Conservation (phyloP, 2,888 invertebrate species). For the Creontiades dilutus region DNA sequence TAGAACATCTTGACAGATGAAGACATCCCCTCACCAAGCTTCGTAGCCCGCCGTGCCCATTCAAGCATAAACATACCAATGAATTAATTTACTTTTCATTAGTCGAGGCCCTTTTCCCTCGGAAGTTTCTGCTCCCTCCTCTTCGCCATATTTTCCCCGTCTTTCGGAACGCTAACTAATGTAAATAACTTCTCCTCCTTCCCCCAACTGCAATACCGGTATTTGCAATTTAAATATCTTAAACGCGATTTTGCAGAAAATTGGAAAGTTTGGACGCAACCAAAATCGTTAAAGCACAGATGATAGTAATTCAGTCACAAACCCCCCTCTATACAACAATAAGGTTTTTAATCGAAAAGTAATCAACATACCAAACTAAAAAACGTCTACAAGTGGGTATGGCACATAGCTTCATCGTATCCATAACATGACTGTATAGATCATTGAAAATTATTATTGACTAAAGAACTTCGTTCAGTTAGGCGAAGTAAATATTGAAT, state of each 20-base stretch:
- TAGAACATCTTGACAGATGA: slow-evolving; percentile 48
- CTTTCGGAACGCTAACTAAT: slow-evolving; percentile 28
- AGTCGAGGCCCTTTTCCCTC: neutral
- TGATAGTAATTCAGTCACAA: too few species aligned
- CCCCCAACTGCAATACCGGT: slow-evolving; percentile 14
- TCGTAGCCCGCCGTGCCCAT: neutral
- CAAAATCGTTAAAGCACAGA: neutral
- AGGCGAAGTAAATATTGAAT: too few species aligned
- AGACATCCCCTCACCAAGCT: slow-evolving; percentile 43
- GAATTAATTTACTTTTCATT: slow-evolving; percentile 63
- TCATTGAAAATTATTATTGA: too few species aligned
- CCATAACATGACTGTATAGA: too few species aligned
- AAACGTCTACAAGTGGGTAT: too few species aligned
- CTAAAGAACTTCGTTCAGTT: too few species aligned
- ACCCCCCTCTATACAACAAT: too few species aligned
- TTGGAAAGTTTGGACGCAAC: neutral
- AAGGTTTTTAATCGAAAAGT: too few species aligned
- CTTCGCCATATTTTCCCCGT: slow-evolving; percentile 9
- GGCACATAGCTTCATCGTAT: too few species aligned
- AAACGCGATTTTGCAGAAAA: neutral
- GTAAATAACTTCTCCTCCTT: neutral
- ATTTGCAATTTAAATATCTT: slow-evolving; percentile 48
- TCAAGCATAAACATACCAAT: slow-evolving; percentile 62
- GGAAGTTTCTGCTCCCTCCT: neutral
- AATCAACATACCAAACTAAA: too few species aligned